phyloP scores from a whole-genome alignment of 1,140 invertebrate species.

The Calephelis virginiensis region DNA sequence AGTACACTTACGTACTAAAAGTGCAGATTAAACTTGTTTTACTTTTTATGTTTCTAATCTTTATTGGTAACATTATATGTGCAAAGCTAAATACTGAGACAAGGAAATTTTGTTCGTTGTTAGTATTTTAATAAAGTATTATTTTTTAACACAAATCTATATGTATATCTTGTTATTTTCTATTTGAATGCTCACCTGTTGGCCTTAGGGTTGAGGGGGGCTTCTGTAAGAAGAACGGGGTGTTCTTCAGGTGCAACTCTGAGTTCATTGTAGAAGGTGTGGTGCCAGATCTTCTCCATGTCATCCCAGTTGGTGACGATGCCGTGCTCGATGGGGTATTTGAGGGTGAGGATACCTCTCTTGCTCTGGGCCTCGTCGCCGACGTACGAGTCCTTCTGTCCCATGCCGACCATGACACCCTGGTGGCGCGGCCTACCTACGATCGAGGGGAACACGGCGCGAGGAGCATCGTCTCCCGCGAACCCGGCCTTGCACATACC shows the following conservation, averaged over 20 bases:
- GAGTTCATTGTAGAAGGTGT: constrained; percentile 92
- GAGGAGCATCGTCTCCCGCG: constrained; percentile 93
- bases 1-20: no score
- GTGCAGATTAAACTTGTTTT: no score
- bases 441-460: constrained; percentile 93
- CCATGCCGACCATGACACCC: constrained; percentile 97
- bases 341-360: constrained; percentile 94
- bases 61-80: no score
- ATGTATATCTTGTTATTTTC: no score
- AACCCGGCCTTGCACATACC: constrained; percentile 97
- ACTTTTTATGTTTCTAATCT: no score
- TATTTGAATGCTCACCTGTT: constrained; percentile 78
- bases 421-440: constrained; percentile 94
- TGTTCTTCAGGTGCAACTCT: constrained; percentile 95
- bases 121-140: not conserved
- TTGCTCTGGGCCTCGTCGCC: constrained; percentile 97
- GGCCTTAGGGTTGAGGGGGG: constrained; percentile 94
- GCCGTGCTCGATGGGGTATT: constrained; percentile 97
- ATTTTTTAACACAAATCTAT: not conserved
- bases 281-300: constrained; percentile 95
- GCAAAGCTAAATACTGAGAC: no score
- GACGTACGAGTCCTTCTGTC: constrained; percentile 97
- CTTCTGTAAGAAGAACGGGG: constrained; percentile 94
- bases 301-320: constrained; percentile 98
- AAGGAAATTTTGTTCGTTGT: no score